Conservation (phyloP, 2,888 invertebrate species). For the Eupithecia dodoneata region DNA sequence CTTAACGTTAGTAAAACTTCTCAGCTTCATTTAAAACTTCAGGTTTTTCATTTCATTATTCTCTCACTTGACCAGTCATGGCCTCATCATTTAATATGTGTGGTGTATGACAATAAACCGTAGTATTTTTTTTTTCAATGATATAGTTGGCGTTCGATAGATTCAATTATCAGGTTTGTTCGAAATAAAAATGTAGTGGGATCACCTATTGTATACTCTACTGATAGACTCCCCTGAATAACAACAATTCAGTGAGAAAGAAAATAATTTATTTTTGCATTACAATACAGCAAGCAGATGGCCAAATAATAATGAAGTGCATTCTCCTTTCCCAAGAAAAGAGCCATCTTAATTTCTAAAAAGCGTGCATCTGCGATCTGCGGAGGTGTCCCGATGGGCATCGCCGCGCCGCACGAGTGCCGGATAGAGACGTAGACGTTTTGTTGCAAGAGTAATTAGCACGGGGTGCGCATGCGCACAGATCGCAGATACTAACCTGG, state of each 20-base stretch:
- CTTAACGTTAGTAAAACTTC: too few species aligned
- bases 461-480: constrained; percentile 54
- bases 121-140: too few species aligned
- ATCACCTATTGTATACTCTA: background rate
- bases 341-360: constrained; percentile 31
- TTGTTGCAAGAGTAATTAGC: constrained; percentile 55
- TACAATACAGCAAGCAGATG: background rate
- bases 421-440: constrained; percentile 45
- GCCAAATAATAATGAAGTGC: background rate
- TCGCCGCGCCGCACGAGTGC: constrained; percentile 49
- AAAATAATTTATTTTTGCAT: background rate
- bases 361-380: constrained; percentile 60
- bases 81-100: background rate
- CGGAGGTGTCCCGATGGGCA: constrained; percentile 40
- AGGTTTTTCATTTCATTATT: background rate
- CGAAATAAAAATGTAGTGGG: background rate
- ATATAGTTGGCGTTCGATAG: background rate
- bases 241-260: background rate
- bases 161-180: too few species aligned
- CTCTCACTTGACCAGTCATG: background rate
- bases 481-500: constrained; percentile 27
- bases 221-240: background rate
- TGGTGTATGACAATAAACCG: background rate
- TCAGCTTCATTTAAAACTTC: background rate
- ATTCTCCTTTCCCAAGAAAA: constrained; percentile 7